Conservation (phyloP, 1,140 invertebrate species). For the Hormaphis cornu region DNA sequence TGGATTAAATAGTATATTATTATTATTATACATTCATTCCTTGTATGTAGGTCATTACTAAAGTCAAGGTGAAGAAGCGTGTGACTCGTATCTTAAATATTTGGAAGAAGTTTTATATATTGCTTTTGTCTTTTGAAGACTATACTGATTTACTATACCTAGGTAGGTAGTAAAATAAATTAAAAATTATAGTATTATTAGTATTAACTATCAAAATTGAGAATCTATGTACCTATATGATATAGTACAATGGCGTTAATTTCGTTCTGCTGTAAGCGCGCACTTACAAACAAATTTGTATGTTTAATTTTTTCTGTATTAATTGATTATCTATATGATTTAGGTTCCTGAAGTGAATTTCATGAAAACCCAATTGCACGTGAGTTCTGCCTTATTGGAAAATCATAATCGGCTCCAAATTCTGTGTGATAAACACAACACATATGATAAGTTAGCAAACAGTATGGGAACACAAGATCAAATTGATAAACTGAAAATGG, state of each 20-base stretch:
- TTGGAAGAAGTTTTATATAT: no score
- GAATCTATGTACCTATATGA: no score
- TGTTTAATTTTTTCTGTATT: no score
- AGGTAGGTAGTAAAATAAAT: no score
- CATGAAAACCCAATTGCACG: not conserved
- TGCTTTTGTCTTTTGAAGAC: no score
- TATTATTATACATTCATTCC: not conserved
- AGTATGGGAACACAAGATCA: not conserved
- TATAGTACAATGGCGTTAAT: no score
- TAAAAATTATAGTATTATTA: no score
- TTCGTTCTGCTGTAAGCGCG: no score
- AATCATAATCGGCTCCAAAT: not conserved
- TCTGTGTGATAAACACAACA: not conserved
- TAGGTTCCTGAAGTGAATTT: not conserved
- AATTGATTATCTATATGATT: not conserved
- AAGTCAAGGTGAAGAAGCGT: not conserved
- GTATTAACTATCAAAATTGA: no score
- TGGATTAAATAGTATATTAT: not conserved
- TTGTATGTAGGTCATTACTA: constrained; percentile 7
- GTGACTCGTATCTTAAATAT: not conserved
- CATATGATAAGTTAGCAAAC: not conserved
- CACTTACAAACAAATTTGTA: no score
- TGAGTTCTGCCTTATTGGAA: not conserved
- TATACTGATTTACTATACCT: no score
- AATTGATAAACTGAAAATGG: not conserved